Evolutionary conservation across 2,113 vertebrate species (phyloP).

Genomic region (Grus americana): DNA sequence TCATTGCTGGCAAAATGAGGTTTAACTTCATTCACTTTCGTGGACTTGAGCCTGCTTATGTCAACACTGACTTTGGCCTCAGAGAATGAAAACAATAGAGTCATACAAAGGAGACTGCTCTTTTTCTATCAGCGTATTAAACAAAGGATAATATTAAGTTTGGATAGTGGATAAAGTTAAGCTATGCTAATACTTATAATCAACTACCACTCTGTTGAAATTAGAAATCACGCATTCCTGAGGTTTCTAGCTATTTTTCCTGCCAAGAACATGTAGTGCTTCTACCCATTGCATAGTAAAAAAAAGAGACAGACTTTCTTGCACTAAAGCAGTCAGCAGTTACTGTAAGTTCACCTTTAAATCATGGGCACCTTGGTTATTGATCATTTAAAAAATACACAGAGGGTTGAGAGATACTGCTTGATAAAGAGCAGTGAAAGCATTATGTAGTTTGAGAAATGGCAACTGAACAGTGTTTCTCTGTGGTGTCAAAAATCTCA

Average conservation of each 20-base stretch:
- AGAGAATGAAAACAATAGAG: constrained; percentile 60
- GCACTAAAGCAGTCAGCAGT: background rate
- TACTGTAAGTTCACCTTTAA: constrained; percentile 14
- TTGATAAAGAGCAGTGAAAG: background rate
- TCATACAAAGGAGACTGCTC: constrained; percentile 36
- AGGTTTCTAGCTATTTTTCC: constrained; percentile 68
- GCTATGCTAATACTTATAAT: constrained; percentile 71
- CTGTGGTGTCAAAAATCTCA: background rate
- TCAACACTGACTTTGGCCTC: constrained; percentile 42
- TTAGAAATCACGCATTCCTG: constrained; percentile 71
- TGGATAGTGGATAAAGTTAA: constrained; percentile 73
- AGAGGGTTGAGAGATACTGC: background rate
- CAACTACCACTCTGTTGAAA: constrained; percentile 68
- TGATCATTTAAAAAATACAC: background rate
- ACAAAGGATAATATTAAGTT: constrained; percentile 75
- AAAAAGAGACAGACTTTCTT: constrained; percentile 13
- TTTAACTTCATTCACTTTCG: constrained; percentile 37
- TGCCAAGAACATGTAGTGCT: constrained; percentile 62
- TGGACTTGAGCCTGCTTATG: constrained; percentile 57
- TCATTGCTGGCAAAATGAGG: constrained; percentile 25
- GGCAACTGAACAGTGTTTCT: background rate
- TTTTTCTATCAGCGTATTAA: constrained; percentile 63
- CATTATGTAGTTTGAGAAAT: background rate
- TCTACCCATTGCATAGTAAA: constrained; percentile 29
- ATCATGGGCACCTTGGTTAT: background rate